These are phyloP conservation scores for Chromoteleia sp. DNA, from an alignment of 2,888 invertebrate species.

Conservation along the genomic window DNA sequence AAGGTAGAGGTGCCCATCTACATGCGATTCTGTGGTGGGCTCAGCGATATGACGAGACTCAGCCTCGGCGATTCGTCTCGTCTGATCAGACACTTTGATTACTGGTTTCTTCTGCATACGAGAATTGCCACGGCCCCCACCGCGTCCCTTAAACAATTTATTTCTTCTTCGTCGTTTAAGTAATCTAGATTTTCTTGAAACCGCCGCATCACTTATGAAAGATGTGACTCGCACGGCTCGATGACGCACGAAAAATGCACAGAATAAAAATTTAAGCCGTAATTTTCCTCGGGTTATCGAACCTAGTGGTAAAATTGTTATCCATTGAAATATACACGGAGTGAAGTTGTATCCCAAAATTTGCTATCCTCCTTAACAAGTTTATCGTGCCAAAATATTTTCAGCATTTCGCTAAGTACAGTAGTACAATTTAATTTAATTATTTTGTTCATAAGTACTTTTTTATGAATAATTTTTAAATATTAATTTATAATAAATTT, in stretches of 20 bases:
- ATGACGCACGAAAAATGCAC: conserved; percentile 53
- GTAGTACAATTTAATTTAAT: no score
- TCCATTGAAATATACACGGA: neutral
- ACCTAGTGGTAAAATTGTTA: neutral
- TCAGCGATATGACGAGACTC: conserved; percentile 65
- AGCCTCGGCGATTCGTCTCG: conserved; percentile 78
- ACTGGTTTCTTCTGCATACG: conserved; percentile 81
- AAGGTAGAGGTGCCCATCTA: conserved; percentile 65
- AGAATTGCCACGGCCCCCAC: conserved; percentile 75
- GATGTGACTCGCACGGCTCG: conserved; percentile 36
- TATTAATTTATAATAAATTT: no score
- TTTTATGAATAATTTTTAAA: no score
- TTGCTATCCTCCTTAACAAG: no score
- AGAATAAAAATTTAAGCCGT: conserved; percentile 13
- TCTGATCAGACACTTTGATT: conserved; percentile 82
- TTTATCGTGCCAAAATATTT: no score
- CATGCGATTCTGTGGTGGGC: conserved; percentile 68
- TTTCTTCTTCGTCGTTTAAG: conserved; percentile 66
- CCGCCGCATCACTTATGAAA: conserved; percentile 58
- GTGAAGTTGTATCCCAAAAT: no score
- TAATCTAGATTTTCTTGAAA: conserved; percentile 67
- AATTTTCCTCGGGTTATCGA: neutral
- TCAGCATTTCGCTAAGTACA: no score
- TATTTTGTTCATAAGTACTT: no score
- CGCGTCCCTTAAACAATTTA: conserved; percentile 63